phyloP scores from a whole-genome alignment of 2,113 vertebrate species.

The Gasterosteus nipponicus region DNA sequence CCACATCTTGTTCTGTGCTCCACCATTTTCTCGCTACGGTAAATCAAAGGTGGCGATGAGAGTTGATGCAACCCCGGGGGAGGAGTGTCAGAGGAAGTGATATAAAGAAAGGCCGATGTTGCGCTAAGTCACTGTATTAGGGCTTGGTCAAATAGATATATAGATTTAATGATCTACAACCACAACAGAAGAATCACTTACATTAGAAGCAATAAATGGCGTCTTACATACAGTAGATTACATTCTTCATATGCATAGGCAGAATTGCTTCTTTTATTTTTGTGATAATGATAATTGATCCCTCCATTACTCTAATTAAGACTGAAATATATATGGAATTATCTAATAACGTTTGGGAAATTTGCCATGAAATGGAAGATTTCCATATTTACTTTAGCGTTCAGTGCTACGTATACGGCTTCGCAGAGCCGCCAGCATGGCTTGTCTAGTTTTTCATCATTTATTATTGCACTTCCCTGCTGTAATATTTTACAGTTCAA shows the following conservation, averaged over 20 bases:
- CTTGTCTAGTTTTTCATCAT: neutral
- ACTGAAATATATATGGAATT: neutral
- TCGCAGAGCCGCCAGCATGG: neutral
- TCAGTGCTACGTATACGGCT: neutral
- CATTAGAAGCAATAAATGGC: neutral
- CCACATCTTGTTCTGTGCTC: constrained; percentile 33
- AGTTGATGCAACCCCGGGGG: neutral
- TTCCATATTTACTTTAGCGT: neutral
- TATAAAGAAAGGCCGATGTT: neutral
- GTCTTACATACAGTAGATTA: neutral
- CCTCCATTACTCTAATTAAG: neutral
- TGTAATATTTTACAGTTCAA: neutral
- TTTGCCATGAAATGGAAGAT: neutral
- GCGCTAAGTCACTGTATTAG: neutral
- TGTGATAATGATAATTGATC: neutral
- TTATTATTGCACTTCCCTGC: neutral
- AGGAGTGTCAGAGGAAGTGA: neutral
- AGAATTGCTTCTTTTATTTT: neutral
- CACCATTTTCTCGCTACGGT: constrained; percentile 29
- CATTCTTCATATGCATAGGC: neutral
- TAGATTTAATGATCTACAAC: neutral
- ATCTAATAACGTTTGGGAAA: neutral
- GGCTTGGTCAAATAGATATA: neutral
- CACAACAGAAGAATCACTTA: neutral
- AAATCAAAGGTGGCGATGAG: constrained; percentile 38